phyloP scores from a whole-genome alignment of 2,113 vertebrate species.

The Dasyornis broadbenti region DNA sequence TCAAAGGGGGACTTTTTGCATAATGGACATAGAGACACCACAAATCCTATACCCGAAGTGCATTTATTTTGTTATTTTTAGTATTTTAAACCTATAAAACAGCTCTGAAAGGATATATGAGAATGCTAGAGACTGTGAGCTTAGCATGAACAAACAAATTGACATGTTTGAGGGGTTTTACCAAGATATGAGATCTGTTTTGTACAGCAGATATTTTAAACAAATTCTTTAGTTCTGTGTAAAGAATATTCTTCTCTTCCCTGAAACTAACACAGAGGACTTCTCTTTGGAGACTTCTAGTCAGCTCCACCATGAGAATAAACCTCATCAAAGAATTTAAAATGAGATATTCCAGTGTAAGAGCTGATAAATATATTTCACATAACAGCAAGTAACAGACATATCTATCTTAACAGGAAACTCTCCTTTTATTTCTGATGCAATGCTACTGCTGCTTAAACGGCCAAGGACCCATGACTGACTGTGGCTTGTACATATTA shows the following conservation, averaged over 20 bases:
- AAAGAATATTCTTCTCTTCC: not conserved
- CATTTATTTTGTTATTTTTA: not conserved
- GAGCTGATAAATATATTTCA: not conserved
- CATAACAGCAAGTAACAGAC: not conserved
- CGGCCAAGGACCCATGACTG: not conserved
- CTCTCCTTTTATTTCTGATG: not conserved
- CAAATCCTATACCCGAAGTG: not conserved
- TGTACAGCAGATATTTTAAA: not conserved
- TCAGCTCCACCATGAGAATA: not conserved
- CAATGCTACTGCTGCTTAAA: not conserved
- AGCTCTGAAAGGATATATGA: not conserved
- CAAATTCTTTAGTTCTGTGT: not conserved
- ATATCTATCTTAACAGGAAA: not conserved
- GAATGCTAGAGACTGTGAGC: not conserved
- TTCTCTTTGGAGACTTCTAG: not conserved
- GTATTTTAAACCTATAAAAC: not conserved
- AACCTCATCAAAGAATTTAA: not conserved
- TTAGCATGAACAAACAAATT: not conserved
- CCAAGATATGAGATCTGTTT: not conserved
- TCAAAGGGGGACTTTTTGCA: not conserved
- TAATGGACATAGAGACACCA: not conserved
- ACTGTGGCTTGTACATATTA: not conserved
- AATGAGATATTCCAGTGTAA: not conserved
- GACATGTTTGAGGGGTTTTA: not conserved
- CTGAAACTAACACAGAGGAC: not conserved